These are phyloP conservation scores for Orbicella faveolata DNA, from an alignment of 64 coral and sea anemone species.

Conservation along the genomic window DNA sequence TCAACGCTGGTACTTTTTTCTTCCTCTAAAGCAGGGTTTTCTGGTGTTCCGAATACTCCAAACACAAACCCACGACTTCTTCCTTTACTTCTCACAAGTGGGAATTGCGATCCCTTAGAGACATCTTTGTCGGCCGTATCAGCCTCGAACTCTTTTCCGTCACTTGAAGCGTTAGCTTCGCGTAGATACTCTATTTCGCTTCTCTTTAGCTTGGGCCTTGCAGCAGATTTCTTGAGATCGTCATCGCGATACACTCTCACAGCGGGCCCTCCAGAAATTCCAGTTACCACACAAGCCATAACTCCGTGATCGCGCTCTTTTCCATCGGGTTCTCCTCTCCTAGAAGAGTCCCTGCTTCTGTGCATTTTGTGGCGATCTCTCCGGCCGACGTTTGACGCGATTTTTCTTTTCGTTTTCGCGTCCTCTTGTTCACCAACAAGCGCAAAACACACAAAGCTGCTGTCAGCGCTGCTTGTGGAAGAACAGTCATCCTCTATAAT, in stretches of 20 bases:
- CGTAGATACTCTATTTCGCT: not conserved
- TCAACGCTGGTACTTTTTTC: not conserved
- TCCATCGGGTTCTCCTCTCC: not conserved
- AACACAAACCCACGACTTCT: not conserved
- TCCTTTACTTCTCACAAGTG: not conserved
- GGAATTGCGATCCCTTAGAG: not conserved
- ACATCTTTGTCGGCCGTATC: not conserved
- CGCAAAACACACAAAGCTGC: slow-evolving; percentile 30
- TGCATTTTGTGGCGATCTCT: not conserved
- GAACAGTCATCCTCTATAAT: slow-evolving; percentile 31
- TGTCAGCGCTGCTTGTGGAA: slow-evolving; percentile 37
- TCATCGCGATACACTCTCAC: slow-evolving; percentile 29
- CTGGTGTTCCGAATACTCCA: slow-evolving; percentile 2
- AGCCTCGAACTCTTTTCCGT: not conserved
- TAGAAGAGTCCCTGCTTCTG: not conserved
- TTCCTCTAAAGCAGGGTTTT: not conserved
- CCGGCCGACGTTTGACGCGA: not conserved
- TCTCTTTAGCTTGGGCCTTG: not conserved
- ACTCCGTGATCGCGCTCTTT: not conserved
- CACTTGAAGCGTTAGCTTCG: not conserved
- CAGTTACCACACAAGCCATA: slow-evolving; percentile 9
- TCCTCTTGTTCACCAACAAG: slow-evolving; percentile 4
- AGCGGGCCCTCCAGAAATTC: slow-evolving; percentile 27
- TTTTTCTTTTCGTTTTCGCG: not conserved
- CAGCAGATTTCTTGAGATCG: not conserved